These are phyloP conservation scores for Temnothorax unifasciatus DNA, from an alignment of 2,888 invertebrate species.

Conservation along the genomic window DNA sequence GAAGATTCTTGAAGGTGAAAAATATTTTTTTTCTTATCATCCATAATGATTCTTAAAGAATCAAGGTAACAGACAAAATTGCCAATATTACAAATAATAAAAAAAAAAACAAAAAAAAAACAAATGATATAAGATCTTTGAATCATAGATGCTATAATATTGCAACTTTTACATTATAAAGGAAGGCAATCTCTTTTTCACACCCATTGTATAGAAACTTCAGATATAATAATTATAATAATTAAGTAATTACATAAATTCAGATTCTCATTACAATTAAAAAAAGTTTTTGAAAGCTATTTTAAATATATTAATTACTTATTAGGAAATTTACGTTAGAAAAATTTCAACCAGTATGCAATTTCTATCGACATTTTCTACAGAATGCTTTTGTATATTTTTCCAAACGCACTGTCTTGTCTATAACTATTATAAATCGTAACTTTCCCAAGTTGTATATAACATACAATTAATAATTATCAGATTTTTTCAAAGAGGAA, in stretches of 20 bases:
- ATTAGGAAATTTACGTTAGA: background rate
- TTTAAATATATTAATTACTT: background rate
- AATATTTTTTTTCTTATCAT: constrained; percentile 53
- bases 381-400: background rate
- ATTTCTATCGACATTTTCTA: background rate
- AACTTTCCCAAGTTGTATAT: constrained; percentile 4
- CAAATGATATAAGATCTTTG: background rate
- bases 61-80: background rate
- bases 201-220: background rate
- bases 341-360: background rate
- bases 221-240: background rate
- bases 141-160: background rate
- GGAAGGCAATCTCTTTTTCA: background rate
- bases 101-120: background rate
- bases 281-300: background rate
- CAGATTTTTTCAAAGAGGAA: background rate
- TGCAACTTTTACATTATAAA: background rate
- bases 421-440: background rate
- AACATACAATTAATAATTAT: constrained; percentile 7
- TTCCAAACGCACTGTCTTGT: background rate
- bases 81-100: constrained; percentile 10
- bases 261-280: background rate
- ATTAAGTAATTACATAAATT: background rate
- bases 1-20: constrained; percentile 72
- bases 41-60: constrained; percentile 17